Evolutionary conservation across 1,140 invertebrate species (phyloP).

Genomic region (Macrotrachela quadricornifera): DNA sequence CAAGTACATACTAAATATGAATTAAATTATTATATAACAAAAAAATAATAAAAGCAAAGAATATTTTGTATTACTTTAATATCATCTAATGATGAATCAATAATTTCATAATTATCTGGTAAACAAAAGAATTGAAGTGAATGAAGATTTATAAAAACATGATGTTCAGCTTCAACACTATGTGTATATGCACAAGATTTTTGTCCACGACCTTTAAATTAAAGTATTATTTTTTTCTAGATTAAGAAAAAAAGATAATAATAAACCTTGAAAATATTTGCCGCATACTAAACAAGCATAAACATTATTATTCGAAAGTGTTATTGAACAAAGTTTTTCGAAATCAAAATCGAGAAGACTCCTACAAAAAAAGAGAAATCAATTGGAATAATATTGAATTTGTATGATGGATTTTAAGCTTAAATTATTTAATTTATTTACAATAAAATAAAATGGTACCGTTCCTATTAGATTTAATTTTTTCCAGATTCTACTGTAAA

Average conservation of each 20-base stretch:
- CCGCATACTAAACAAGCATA: conserved; percentile 99
- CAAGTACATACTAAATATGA: conserved; percentile 58
- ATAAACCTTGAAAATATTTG: conserved; percentile 80
- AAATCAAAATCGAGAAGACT: conserved; percentile 98
- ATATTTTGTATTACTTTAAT: conserved; percentile 46
- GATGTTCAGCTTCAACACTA: conserved; percentile 83
- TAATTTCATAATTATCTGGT: conserved; percentile 97
- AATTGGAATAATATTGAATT: too few relatives aligned
- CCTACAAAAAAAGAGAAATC: conserved; percentile 20
- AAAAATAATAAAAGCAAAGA: background rate
- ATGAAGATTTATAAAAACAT: conserved; percentile 89
- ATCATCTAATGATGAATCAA: conserved; percentile 92
- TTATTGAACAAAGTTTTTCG: conserved; percentile 95
- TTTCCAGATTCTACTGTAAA: too few relatives aligned
- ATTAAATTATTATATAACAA: background rate
- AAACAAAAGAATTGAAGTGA: conserved; percentile 95
- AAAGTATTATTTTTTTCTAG: background rate
- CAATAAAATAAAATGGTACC: too few relatives aligned
- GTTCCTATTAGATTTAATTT: too few relatives aligned
- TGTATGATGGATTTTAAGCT: too few relatives aligned
- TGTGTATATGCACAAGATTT: conserved; percentile 98
- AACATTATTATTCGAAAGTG: conserved; percentile 89
- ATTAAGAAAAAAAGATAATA: background rate
- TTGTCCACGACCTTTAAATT: conserved; percentile 58
- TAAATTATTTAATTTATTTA: too few relatives aligned